Evolutionary conservation across 2,888 invertebrate species (phyloP), one percentile per base, ranked within the genome.

Genomic region (Dione vanillae): DNA sequence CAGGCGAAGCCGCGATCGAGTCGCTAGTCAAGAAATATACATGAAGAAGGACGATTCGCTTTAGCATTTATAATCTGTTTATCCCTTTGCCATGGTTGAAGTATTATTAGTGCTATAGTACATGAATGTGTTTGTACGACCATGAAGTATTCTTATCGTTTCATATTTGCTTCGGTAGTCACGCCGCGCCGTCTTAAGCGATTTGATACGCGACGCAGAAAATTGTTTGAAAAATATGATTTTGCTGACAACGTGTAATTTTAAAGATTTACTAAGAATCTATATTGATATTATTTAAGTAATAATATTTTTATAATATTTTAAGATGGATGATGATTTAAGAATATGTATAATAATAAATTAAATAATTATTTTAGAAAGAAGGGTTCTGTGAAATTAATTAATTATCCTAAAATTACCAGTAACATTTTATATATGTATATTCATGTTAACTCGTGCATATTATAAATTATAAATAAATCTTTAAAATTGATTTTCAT

Each of bases 131-230:
- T 52, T 65, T 65, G 41, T n/a, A 41, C n/a, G 47, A 45, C 43
- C 19, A 10, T 54, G 54, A 37, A 35, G 45, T 54, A 52, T 67
- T 69, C 54, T 69, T 69, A 69, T 69, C 68, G 62, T 19, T 62
- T 19, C 37, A 52, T 45, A 43, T 67, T 67, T 54, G 54, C 52
- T 37, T 51, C 68, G 51, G 37, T 47, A 59, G 59, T 67, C 59
- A 69, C 52, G 54, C 68, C 37, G 49, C 49, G 20, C 5, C 43
- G 51, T 43, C 61, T 40, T 43, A 9, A 52, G 37, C 62, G 16
- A 68, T 68, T 69, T 37, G 62, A 47, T 64, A 47, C 16, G 54
- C 45, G 35, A 27, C 27, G 52, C 11, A 65, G 41, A 52, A 52
- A 52, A 65, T 41, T 52, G 20, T 61, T 61, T 61, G 65, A 65